Evolutionary conservation across 2,888 invertebrate genomes (phyloP).

Genomic region (Lasius fuliginosus): DNA sequence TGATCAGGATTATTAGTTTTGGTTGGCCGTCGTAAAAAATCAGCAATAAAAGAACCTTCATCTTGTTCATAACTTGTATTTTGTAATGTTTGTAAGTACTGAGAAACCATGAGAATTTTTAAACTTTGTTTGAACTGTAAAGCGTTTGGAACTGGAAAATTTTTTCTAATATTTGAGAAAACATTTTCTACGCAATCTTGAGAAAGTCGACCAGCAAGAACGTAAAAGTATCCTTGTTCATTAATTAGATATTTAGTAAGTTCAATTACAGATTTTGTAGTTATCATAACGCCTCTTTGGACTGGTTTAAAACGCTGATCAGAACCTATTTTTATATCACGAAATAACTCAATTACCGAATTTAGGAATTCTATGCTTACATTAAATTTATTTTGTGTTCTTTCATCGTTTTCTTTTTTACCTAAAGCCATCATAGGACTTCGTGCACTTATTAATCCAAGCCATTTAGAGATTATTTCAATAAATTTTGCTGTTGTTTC

Average conservation of each 20-base stretch:
- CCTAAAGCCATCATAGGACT: background rate
- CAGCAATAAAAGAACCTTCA: background rate
- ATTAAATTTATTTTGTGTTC: constrained; percentile 3
- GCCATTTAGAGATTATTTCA: constrained; percentile 18
- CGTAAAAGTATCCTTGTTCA: constrained; percentile 1
- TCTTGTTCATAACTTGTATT: constrained; percentile 35
- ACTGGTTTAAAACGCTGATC: constrained; percentile 28
- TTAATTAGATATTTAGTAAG: constrained; percentile 21
- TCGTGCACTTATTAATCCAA: constrained; percentile 7
- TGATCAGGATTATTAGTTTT: background rate
- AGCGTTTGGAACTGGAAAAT: constrained; percentile 20
- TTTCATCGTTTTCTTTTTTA: constrained; percentile 20
- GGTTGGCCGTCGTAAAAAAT: background rate
- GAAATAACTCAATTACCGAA: constrained; percentile 25
- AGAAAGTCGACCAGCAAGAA: constrained; percentile 6
- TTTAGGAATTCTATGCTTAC: constrained; percentile 1
- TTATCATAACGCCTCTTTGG: constrained; percentile 25
- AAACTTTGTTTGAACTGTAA: constrained; percentile 43
- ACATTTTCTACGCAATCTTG: constrained; percentile 34
- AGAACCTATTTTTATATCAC: constrained; percentile 30
- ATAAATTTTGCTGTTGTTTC: constrained; percentile 28
- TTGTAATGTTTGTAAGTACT: constrained; percentile 21
- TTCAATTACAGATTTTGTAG: constrained; percentile 31
- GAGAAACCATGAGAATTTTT: constrained; percentile 11
- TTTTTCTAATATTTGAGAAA: constrained; percentile 24